phyloP scores from a whole-genome alignment of 2,888 invertebrate genomes.

The Laothoe populi region DNA sequence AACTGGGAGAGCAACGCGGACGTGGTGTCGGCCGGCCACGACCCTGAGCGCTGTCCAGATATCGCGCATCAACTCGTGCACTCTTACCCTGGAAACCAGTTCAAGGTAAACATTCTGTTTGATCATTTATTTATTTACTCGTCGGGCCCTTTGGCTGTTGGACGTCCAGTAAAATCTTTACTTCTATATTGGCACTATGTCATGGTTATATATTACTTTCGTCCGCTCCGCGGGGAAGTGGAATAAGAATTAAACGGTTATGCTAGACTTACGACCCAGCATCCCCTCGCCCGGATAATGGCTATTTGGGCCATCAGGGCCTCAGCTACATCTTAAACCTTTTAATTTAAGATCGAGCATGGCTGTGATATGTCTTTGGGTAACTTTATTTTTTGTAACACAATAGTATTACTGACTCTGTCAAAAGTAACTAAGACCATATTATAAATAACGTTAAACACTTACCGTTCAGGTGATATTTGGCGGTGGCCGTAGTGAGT shows the following conservation, averaged over 20 bases:
- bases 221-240: too few species aligned
- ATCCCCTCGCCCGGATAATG: too few species aligned
- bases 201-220: too few species aligned
- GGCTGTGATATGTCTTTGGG: too few species aligned
- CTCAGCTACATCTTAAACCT: too few species aligned
- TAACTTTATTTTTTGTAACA: too few species aligned
- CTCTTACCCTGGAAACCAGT: slow-evolving; percentile 85
- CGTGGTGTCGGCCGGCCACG: slow-evolving; percentile 63
- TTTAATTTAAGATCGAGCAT: too few species aligned
- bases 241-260: too few species aligned
- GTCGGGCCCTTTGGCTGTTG: neutral
- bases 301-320: too few species aligned
- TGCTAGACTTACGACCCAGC: too few species aligned
- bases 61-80: slow-evolving; percentile 89
- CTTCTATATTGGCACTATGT: neutral
- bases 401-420: neutral
- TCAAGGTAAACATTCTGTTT: slow-evolving; percentile 86
- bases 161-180: neutral
- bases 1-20: slow-evolving; percentile 88
- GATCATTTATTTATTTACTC: too few species aligned
- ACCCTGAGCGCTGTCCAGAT: slow-evolving; percentile 85
- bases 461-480: slow-evolving; percentile 83
- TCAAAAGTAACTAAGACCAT: neutral
- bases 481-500: slow-evolving; percentile 89
- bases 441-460: neutral